phyloP scores from a whole-genome alignment of 2,797 vertebrate species.

The Darevskia nairensis region DNA sequence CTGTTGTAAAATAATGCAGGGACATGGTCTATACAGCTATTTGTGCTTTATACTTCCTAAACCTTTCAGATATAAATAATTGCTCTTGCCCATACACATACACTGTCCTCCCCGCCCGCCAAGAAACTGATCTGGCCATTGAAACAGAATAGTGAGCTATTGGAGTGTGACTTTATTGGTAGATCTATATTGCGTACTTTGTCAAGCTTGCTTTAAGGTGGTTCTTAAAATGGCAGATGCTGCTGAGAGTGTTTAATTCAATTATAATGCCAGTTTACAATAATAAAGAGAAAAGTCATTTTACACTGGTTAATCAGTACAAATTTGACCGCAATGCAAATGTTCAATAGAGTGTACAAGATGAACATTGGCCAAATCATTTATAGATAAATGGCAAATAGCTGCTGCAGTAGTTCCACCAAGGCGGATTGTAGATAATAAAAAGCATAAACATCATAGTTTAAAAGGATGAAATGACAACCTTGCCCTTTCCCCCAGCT shows the following conservation, averaged over 20 bases:
- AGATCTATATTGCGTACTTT: conserved; percentile 67
- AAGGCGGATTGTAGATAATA: conserved; percentile 60
- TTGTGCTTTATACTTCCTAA: conserved; percentile 65
- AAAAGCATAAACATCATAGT: no score
- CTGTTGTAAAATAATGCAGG: conserved; percentile 42
- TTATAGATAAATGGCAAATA: conserved; percentile 71
- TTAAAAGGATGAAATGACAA: background rate
- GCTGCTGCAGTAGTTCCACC: conserved; percentile 40
- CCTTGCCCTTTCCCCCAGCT: background rate
- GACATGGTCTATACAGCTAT: conserved; percentile 50
- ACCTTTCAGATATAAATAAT: conserved; percentile 61
- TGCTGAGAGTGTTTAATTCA: conserved; percentile 77
- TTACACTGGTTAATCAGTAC: conserved; percentile 78
- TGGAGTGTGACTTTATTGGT: conserved; percentile 70
- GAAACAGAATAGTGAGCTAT: conserved; percentile 69
- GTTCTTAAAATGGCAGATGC: conserved; percentile 77
- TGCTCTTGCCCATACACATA: conserved; percentile 11
- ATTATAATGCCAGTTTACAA: conserved; percentile 81
- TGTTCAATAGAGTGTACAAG: conserved; percentile 78
- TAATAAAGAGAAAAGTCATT: conserved; percentile 77
- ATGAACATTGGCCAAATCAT: conserved; percentile 70
- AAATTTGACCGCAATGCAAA: conserved; percentile 74
- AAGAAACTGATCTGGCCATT: conserved; percentile 69
- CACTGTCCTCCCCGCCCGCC: conserved; percentile 25
- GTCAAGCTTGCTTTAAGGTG: conserved; percentile 75